Percentiles rank a stretch among this genome's conserved stretches.
phyloP scores from a whole-genome alignment of 1,140 invertebrate genomes.

The Drosophila aff. region DNA sequence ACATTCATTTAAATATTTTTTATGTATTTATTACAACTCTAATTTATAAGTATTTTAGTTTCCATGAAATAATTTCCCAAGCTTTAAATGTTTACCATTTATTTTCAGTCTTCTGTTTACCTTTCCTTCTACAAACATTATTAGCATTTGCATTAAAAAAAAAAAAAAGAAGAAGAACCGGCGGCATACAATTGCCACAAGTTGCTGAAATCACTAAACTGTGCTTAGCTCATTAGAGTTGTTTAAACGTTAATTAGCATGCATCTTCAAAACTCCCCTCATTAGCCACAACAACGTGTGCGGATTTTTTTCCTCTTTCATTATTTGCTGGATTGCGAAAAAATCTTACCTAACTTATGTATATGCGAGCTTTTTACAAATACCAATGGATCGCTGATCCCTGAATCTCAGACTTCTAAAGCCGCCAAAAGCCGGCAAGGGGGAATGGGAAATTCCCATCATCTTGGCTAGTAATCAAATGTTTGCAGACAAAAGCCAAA shows the following conservation, averaged over 20 bases:
- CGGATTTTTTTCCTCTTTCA: slow-evolving; percentile 16
- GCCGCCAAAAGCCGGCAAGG: slow-evolving; percentile 24
- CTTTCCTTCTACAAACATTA: background rate
- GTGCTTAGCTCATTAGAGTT: slow-evolving; percentile 47
- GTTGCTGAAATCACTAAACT: slow-evolving; percentile 28
- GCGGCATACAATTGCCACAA: slow-evolving; percentile 1
- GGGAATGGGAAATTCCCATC: slow-evolving; percentile 22
- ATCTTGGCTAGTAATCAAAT: slow-evolving; percentile 59
- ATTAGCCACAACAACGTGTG: slow-evolving; percentile 29
- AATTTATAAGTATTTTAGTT: background rate
- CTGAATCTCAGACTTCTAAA: slow-evolving; percentile 36
- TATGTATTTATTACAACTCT: background rate
- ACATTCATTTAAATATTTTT: background rate
- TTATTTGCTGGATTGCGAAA: slow-evolving; percentile 16
- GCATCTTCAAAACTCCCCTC: slow-evolving; percentile 18
- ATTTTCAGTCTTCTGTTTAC: slow-evolving; percentile 1
- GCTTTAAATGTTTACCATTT: background rate
- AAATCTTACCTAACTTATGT: slow-evolving; percentile 17
- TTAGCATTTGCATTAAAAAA: background rate
- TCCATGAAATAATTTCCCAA: background rate
- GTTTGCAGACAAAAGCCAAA: slow-evolving; percentile 56
- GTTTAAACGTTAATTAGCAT: slow-evolving; percentile 47
- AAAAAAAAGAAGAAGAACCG: background rate
- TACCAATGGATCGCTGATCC: slow-evolving; percentile 32
- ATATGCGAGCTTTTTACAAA: slow-evolving; percentile 38